Evolutionary conservation across 2,888 invertebrate genomes (phyloP).

Genomic region (Drosophila prolongata): DNA sequence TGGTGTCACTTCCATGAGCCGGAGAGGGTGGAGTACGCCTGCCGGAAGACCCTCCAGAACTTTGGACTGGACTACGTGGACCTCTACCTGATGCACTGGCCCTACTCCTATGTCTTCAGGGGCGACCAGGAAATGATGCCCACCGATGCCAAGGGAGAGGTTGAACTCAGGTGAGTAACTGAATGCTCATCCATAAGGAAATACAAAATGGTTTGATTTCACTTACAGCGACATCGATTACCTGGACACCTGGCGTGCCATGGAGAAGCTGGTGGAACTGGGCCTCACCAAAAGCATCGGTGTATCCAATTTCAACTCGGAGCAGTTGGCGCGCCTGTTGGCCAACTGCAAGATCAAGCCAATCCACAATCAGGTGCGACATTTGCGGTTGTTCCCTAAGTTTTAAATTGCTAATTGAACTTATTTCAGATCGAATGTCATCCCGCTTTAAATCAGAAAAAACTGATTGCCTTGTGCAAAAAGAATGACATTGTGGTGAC

Average conservation of each 20-base stretch:
- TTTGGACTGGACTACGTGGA: conserved; percentile 87
- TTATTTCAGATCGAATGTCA: conserved; percentile 85
- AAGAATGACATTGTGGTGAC: conserved; percentile 88
- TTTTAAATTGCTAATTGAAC: not conserved
- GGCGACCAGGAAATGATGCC: conserved; percentile 87
- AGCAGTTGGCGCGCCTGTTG: conserved; percentile 88
- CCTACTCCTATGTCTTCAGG: conserved; percentile 82
- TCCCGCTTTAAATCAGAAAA: conserved; percentile 88
- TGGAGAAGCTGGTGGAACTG: conserved; percentile 88
- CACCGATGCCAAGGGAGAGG: conserved; percentile 86
- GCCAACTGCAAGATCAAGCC: conserved; percentile 86
- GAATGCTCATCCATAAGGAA: too few relatives aligned
- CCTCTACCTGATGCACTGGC: conserved; percentile 84
- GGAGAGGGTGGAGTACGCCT: conserved; percentile 89
- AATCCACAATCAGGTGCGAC: conserved; percentile 86
- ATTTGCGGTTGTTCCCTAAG: conserved; percentile 21
- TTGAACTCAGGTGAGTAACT: conserved; percentile 74
- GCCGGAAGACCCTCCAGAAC: conserved; percentile 88
- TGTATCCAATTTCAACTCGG: conserved; percentile 90
- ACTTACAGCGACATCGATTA: conserved; percentile 86
- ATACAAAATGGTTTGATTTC: too few relatives aligned
- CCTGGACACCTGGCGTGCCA: conserved; percentile 88
- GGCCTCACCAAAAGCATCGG: conserved; percentile 89
- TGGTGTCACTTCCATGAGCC: conserved; percentile 95
- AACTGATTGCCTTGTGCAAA: conserved; percentile 88